Conservation (phyloP, 2,888 invertebrate genomes). For the Bombyx huttoni region DNA sequence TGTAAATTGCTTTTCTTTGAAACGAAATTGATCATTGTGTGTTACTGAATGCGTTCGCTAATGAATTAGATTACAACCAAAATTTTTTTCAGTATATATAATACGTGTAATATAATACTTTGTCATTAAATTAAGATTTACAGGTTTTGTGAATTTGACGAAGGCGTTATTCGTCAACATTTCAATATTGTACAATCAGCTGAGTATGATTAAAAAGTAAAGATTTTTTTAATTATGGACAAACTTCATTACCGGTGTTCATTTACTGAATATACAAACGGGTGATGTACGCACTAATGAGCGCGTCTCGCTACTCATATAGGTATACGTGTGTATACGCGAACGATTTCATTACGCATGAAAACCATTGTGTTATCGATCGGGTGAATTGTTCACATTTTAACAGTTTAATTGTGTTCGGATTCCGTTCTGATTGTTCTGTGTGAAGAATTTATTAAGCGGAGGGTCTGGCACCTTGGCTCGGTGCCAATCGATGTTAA, state of each 20-base stretch:
- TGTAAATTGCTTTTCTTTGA: slow-evolving; percentile 40
- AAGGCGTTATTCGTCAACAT: too few species aligned
- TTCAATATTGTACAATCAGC: too few species aligned
- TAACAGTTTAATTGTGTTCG: not conserved
- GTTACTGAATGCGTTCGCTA: slow-evolving; percentile 17
- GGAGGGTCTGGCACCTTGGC: not conserved
- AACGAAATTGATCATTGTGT: slow-evolving; percentile 29
- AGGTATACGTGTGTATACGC: not conserved
- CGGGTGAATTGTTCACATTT: not conserved
- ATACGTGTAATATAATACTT: slow-evolving; percentile 1
- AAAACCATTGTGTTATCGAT: not conserved
- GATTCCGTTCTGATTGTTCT: not conserved
- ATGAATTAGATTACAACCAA: slow-evolving; percentile 12
- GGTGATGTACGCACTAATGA: slow-evolving; percentile 14
- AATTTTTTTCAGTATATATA: slow-evolving; percentile 7
- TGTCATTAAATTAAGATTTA: not conserved
- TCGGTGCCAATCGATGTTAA: not conserved
- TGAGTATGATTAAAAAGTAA: too few species aligned
- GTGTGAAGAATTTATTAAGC: not conserved
- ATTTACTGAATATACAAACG: slow-evolving; percentile 12
- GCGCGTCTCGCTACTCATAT: not conserved
- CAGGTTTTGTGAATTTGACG: too few species aligned
- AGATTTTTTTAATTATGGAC: slow-evolving; percentile 3
- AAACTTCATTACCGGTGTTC: slow-evolving; percentile 12
- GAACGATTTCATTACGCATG: slow-evolving; percentile 11